These are phyloP conservation scores for Drosophila bocqueti DNA, from an alignment of 1,140 invertebrate genomes.

Conservation along the genomic window DNA sequence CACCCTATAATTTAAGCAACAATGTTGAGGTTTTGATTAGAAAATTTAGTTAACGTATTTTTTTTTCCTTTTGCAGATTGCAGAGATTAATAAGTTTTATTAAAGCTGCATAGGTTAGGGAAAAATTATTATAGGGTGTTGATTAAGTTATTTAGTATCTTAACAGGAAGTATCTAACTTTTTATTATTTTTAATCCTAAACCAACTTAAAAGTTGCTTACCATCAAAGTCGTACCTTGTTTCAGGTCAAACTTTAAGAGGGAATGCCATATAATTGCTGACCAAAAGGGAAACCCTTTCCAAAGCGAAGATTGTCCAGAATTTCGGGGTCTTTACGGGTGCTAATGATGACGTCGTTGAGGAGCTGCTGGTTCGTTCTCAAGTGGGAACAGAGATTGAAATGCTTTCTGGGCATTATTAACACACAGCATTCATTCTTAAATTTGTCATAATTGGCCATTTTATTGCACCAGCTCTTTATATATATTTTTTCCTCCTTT, in stretches of 20 bases:
- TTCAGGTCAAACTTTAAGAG: conserved; percentile 23
- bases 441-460: conserved; percentile 81
- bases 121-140: neutral
- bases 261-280: conserved; percentile 30
- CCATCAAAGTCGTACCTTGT: neutral
- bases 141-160: neutral
- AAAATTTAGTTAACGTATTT: neutral
- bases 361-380: conserved; percentile 28
- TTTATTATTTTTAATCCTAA: neutral
- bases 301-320: neutral
- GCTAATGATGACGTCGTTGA: conserved; percentile 78
- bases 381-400: conserved; percentile 43
- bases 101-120: neutral
- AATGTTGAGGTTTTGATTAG: neutral
- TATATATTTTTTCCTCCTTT: neutral
- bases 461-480: conserved; percentile 52
- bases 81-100: neutral
- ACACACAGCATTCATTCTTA: conserved; percentile 59
- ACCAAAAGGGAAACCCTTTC: conserved; percentile 17
- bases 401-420: conserved; percentile 46
- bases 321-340: conserved; percentile 37
- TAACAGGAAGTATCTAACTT: neutral
- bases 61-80: neutral
- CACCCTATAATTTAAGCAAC: conserved; percentile 14
- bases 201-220: neutral